A percentile compares a stretch with the other conserved stretches of the same genome.
phyloP scores from a whole-genome alignment of 1,140 invertebrate species.

The Caenorhabditis brenneri region DNA sequence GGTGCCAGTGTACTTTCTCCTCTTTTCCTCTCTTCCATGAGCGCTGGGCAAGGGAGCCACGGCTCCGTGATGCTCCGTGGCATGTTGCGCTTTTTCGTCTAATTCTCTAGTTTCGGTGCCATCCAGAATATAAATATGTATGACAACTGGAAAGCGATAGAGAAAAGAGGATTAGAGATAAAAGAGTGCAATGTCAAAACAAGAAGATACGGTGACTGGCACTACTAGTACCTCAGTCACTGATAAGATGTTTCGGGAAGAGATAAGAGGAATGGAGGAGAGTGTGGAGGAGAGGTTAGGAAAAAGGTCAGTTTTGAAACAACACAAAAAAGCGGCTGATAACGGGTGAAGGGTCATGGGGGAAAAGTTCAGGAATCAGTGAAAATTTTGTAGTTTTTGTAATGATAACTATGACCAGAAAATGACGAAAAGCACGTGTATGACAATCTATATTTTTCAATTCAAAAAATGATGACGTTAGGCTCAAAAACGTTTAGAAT shows the following conservation, averaged over 20 bases:
- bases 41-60: neutral
- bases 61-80: neutral
- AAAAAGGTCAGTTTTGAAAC: neutral
- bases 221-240: neutral
- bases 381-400: neutral
- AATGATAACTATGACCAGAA: too few relatives aligned
- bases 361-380: neutral
- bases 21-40: too few relatives aligned
- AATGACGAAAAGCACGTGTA: too few relatives aligned
- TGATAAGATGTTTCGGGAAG: neutral
- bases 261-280: neutral
- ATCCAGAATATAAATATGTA: neutral
- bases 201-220: conserved; percentile 28
- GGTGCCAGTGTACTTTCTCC: conserved; percentile 25
- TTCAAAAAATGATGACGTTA: too few relatives aligned
- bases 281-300: neutral
- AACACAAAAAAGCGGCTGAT: neutral
- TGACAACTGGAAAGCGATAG: neutral
- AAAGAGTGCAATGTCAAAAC: neutral
- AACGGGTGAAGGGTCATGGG: neutral
- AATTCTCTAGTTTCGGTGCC: neutral
- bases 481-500: too few relatives aligned
- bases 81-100: neutral
- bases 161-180: neutral
- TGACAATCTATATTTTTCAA: too few relatives aligned